These are phyloP conservation scores for Radopholus similis DNA, from an alignment of 1,140 invertebrate genomes.

Conservation along the genomic window DNA sequence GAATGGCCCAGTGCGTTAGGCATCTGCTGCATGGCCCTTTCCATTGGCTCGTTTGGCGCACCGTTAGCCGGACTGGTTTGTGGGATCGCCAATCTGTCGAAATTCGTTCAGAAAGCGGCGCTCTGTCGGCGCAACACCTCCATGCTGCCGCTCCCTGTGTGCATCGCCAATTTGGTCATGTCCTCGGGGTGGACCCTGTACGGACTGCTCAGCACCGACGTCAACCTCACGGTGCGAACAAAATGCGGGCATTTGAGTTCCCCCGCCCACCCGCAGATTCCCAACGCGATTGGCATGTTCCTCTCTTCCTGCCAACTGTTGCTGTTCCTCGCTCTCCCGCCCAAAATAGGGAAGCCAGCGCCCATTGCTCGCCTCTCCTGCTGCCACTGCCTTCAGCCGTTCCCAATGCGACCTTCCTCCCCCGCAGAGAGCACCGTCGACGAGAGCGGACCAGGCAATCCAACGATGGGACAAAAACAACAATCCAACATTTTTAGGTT, in stretches of 20 bases:
- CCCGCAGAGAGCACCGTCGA: no score
- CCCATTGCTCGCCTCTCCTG: background rate
- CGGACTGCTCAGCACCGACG: background rate
- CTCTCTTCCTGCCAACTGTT: background rate
- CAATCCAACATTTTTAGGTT: no score
- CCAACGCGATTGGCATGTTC: background rate
- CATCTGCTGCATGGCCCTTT: background rate
- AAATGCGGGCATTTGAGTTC: background rate
- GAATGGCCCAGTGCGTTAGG: background rate
- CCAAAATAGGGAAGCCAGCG: background rate
- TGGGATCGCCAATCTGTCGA: background rate
- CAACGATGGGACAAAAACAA: no score
- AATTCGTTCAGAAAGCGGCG: background rate
- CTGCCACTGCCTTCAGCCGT: no score
- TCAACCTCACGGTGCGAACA: background rate
- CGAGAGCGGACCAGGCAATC: no score
- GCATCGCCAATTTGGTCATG: background rate
- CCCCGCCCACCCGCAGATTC: background rate
- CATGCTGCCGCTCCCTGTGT: background rate
- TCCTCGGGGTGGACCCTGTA: background rate
- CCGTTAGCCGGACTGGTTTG: background rate
- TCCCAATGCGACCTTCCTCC: no score
- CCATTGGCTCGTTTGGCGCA: background rate
- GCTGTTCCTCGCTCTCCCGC: background rate
- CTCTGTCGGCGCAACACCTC: background rate